phyloP scores from a whole-genome alignment of 2,888 invertebrate genomes.

The Diaperis boleti region DNA sequence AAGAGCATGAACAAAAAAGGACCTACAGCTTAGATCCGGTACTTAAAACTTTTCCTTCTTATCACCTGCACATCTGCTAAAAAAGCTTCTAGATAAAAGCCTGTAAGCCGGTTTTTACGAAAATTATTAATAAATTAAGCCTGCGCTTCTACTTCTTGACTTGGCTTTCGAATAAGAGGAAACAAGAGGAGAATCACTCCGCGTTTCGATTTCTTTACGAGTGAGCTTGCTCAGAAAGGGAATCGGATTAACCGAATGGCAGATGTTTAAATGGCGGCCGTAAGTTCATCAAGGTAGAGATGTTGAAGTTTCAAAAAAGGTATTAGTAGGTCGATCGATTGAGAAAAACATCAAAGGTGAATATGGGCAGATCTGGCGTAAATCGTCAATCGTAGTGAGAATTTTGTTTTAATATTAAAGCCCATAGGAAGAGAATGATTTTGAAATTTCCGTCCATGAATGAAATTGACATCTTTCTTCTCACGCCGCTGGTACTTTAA shows the following conservation, averaged over 20 bases:
- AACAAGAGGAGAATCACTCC: constrained; percentile 2
- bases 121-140: constrained; percentile 13
- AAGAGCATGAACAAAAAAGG: constrained; percentile 1
- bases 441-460: background rate
- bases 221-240: constrained; percentile 7
- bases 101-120: background rate
- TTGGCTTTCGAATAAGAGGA: constrained; percentile 1
- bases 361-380: too few relatives aligned
- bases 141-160: background rate
- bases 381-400: too few relatives aligned
- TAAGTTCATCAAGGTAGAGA: constrained; percentile 3
- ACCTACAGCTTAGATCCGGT: background rate
- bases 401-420: too few relatives aligned
- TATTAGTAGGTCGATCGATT: too few relatives aligned
- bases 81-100: background rate
- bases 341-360: too few relatives aligned
- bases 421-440: too few relatives aligned
- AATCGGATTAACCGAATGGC: constrained; percentile 18
- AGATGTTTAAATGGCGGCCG: constrained; percentile 11
- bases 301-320: constrained; percentile 19
- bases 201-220: constrained; percentile 10
- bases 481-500: constrained; percentile 5
- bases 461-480: constrained; percentile 22
- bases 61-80: constrained; percentile 8
- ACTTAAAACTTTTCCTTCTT: constrained; percentile 13